Evolutionary conservation across 2,888 invertebrate genomes (phyloP), one percentile per base, ranked within the genome.

Genomic region (Magallana nippona): DNA sequence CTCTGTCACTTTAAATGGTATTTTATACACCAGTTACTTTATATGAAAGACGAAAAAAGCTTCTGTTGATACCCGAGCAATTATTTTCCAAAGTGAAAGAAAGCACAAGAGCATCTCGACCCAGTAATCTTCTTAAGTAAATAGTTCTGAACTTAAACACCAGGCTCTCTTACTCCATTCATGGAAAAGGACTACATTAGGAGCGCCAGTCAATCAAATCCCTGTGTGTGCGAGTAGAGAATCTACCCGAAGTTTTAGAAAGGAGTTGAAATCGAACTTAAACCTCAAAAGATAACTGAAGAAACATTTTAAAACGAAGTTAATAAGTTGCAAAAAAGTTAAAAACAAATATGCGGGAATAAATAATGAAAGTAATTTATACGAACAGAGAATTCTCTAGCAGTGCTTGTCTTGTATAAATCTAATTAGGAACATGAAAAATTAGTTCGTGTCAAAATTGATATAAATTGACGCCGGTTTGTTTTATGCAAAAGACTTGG

Each of bases 51-150:
- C 71, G 71, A 71, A 32, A 22, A 71, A 71, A 27, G 71, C 71
- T 27, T 27, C 71, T 71, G 71, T 71, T 71, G 71, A 71, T 71
- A 71, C 15, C 27, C 15, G 5, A 71, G 71, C 15, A 71, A 71
- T 71, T 71, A 71, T 27, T 22, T 2, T 22, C 71, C 27, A 71
- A 11, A 71, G 27, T 27, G 32, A 22, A 63, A 63, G 13, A 22
- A 13, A 71, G 71, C 15, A 71, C 71, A 71, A 27, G 71, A 71
- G 71, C 71, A 71, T 71, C 71, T 71, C 71, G 71, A 71, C 71
- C 71, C 27, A 71, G 71, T 71, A 71, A 71, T 71, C 71, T 32
- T 71, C 71, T 71, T 71, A 71, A 71, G 27, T 71, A 71, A 71
- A 71, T 71, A 71, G 22, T 71, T 71, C 27, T 71, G 32, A 32